phyloP scores from a whole-genome alignment of 2,888 invertebrate genomes.

The Cenopis cana region DNA sequence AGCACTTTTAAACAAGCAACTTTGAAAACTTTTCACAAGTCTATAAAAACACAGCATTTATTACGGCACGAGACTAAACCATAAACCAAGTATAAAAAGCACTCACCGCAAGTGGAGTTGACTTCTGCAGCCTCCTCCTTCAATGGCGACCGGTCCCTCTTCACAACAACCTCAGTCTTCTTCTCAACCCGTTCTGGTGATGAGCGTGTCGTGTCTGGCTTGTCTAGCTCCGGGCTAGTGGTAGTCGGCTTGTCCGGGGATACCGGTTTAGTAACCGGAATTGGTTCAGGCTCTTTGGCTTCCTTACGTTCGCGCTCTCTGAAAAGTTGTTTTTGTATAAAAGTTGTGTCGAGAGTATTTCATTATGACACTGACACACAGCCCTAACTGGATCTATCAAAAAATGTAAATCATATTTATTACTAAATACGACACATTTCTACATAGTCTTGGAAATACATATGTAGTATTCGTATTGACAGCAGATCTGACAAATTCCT shows the following conservation, averaged over 20 bases:
- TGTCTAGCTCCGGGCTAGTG: constrained; percentile 48
- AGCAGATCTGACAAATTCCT: neutral
- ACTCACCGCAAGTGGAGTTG: constrained; percentile 77
- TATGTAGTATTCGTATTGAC: neutral
- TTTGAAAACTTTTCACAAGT: too few relatives aligned
- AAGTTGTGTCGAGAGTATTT: neutral
- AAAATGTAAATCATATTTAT: too few relatives aligned
- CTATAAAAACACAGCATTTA: too few relatives aligned
- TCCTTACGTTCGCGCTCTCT: constrained; percentile 64
- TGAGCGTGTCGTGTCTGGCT: constrained; percentile 63
- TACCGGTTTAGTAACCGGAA: neutral
- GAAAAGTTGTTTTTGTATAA: constrained; percentile 22
- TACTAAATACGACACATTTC: neutral
- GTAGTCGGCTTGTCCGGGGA: constrained; percentile 33
- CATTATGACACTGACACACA: too few relatives aligned
- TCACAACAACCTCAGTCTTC: constrained; percentile 33
- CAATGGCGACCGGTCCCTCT: constrained; percentile 58
- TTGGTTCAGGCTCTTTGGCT: constrained; percentile 48
- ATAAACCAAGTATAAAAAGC: too few relatives aligned
- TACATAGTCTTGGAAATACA: neutral
- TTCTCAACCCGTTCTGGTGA: constrained; percentile 57
- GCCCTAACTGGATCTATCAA: too few relatives aligned
- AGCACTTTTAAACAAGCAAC: too few relatives aligned
- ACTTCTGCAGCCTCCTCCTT: constrained; percentile 63
- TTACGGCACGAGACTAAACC: too few relatives aligned